A percentile compares a stretch with the other conserved stretches of the same genome.
Evolutionary conservation across 2,113 vertebrate species (phyloP).

Genomic region (Bufo gargarizans): DNA sequence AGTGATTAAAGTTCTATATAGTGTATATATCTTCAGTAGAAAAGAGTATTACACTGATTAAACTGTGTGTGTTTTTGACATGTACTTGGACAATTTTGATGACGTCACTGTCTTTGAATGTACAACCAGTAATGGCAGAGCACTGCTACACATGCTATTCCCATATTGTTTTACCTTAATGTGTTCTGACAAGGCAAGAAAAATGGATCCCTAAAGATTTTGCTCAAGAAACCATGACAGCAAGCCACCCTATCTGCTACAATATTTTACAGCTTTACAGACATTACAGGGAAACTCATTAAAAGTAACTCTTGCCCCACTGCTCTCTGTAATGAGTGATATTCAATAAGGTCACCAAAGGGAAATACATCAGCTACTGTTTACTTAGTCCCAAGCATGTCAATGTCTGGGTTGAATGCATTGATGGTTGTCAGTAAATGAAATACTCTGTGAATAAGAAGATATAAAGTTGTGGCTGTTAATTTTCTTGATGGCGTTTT

Average conservation of each 20-base stretch:
- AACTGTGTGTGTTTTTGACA: not conserved
- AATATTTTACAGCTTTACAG: conserved; percentile 8
- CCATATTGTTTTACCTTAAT: not conserved
- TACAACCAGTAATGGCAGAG: not conserved
- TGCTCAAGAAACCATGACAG: conserved; percentile 21
- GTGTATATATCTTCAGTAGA: not conserved
- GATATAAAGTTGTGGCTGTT: not conserved
- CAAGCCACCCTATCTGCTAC: not conserved
- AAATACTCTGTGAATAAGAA: not conserved
- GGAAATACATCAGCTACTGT: not conserved
- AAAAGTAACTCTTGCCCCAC: not conserved
- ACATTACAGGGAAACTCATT: not conserved
- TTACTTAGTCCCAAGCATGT: not conserved
- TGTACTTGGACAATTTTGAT: not conserved
- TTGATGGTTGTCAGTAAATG: not conserved
- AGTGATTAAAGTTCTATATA: not conserved
- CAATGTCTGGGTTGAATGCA: not conserved
- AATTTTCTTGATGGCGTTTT: not conserved
- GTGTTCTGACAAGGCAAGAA: conserved; percentile 11
- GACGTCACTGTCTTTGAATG: not conserved
- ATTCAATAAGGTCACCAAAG: not conserved
- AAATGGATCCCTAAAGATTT: not conserved
- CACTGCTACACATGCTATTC: not conserved
- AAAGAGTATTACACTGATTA: not conserved
- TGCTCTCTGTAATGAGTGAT: not conserved